Evolutionary conservation across 1,140 invertebrate genomes (phyloP), one percentile per base, ranked within the genome.

Genomic region (Drosophila bocqueti): DNA sequence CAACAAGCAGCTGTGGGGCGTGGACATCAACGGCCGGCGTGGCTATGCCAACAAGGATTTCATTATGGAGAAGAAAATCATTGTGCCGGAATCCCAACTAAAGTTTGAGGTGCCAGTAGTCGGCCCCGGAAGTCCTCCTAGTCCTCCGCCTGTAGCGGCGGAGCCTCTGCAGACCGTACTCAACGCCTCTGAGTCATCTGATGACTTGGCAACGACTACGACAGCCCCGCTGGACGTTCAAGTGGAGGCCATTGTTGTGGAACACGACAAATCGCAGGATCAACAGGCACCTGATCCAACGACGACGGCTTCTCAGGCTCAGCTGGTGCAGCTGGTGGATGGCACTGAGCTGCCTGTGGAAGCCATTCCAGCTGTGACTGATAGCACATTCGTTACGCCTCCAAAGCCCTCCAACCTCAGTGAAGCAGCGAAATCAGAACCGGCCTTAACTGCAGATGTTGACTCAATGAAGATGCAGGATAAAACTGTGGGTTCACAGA

Each of bases 1-100:
- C 4, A 94, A 95, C 76, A 85, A 79, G 9, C 95, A 96, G 73
- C 92, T 97, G 62, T 97, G 96, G 96, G 96, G 95, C 78, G 96
- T 95, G 26, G 94, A 95, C 93, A 95, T 96, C 36, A 94, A 95
- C 89, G 96, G 95, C 31, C 94, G 94, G 82, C 93, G 94, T 76
- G 96, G 96, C 47, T 97, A 96, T 93, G 95, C 95, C 26, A 95
- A 95, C 46, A 93, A 94, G 57, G 91, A 92, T 15, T 95, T 96
- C 10, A 91, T 93, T 13, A 59, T 76, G 71, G 92, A 93, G 34
- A 63, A 81, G 3, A 82, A 73, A 54, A 55, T 92, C 16, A 4
- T 60, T 0, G 49, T 91, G 3, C 71, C 15, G 6, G 81, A 89
- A 0, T 64, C 60, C 3, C 58, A 85, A 38, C 72, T 92, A 1